Evolutionary conservation across 1,140 invertebrate genomes (phyloP), one percentile per base, ranked within the genome.

Genomic region (Pantala flavescens): DNA sequence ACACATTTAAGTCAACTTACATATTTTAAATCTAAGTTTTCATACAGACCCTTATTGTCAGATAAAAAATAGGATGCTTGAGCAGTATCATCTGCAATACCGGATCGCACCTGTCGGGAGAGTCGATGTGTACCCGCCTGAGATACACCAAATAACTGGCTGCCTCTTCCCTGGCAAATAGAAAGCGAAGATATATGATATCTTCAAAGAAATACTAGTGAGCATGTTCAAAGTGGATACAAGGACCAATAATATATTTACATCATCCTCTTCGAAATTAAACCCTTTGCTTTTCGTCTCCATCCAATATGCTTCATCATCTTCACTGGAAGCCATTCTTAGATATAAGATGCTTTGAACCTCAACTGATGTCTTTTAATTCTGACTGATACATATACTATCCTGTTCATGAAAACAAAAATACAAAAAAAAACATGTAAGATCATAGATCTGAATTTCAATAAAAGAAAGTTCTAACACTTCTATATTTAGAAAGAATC

Each of bases 281-380:
- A 72, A 72, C 0, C 71, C 24, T 72, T 42, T 72, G 42, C 24
- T 72, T 72, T 72, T 72, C 14, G 24, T 72, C 12, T 72, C 71
- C 19, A 23, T 72, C 71, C 71, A 72, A 11, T 36, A 72, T 10
- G 71, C 24, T 28, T 72, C 71, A 21, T 72, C 71, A 72, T 72
- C 71, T 63, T 63, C 49, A 63, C 14, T 19, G n/a, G 49, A 63
- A 7, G 49, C 49, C 49, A 63, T 63, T 63, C 5, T 63, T 7
- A 36, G 28, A 36, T 36, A 2, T 5, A 5, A 2, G 9, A 36
- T 36, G 9, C 9, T 36, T 36, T 36, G 2, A 9, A 36, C 28
- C 9, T 36, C 28, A 36, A 36, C 3, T 36, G 3, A 36, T 9
- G 28, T 36, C 28, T 36, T 36, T 9, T 36, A 36, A 36, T 36